Evolutionary conservation across 2,113 vertebrate species (phyloP).

Genomic region (Pleuronectes platessa): DNA sequence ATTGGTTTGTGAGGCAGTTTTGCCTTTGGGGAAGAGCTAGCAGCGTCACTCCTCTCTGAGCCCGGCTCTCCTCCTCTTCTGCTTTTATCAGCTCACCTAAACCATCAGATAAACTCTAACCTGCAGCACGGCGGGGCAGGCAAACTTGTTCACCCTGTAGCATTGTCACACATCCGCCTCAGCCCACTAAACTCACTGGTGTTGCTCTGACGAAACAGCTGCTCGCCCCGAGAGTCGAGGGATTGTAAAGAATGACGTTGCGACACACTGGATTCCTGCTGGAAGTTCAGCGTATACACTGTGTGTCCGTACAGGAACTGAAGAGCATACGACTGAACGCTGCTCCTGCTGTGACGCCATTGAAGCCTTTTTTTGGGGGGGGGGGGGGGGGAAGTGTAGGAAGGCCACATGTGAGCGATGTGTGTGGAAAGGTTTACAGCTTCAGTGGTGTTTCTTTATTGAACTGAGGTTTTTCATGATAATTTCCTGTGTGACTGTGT

Average conservation of each 20-base stretch:
- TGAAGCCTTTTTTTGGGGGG: conserved; percentile 26
- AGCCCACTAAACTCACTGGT: conserved; percentile 10
- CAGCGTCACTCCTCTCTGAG: not conserved
- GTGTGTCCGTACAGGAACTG: not conserved
- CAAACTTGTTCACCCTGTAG: conserved; percentile 47
- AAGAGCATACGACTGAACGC: conserved; percentile 51
- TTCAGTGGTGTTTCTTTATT: conserved; percentile 1
- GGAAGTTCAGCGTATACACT: conserved; percentile 9
- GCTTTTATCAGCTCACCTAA: not conserved
- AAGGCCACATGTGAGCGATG: not conserved
- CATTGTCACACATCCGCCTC: conserved; percentile 30
- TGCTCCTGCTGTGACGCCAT: conserved; percentile 18
- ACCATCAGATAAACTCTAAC: not conserved
- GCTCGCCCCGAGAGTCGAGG: conserved; percentile 34
- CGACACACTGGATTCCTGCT: conserved; percentile 60
- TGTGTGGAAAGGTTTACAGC: conserved; percentile 14
- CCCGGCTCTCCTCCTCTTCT: not conserved
- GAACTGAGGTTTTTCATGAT: not conserved
- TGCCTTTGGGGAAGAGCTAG: not conserved
- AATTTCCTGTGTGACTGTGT: not conserved
- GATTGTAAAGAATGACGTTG: conserved; percentile 47
- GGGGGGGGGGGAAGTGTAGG: not conserved
- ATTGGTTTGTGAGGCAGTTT: not conserved
- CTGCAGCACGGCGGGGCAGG: not conserved
- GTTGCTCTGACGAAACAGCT: conserved; percentile 38